Evolutionary conservation across 2,888 invertebrate genomes (phyloP).

Genomic region (Metallyticus violacea): DNA sequence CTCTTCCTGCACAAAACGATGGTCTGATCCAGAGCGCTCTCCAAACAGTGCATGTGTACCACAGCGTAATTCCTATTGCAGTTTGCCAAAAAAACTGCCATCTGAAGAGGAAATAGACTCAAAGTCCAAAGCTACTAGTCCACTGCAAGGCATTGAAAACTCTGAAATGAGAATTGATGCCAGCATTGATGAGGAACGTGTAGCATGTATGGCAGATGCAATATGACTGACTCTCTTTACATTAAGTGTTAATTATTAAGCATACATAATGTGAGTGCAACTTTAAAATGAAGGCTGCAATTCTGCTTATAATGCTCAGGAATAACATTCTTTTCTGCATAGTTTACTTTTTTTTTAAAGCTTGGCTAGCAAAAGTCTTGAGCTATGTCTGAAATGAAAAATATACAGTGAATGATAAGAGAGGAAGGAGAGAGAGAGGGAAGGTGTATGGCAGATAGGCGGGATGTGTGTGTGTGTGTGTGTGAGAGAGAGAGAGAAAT

Average conservation of each 20-base stretch:
- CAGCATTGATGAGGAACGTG: background rate
- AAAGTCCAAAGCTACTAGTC: background rate
- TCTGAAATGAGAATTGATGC: background rate
- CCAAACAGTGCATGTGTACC: background rate
- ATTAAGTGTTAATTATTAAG: background rate
- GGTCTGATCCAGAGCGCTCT: slow-evolving; percentile 26
- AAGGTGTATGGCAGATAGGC: background rate
- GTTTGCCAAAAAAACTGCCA: slow-evolving; percentile 11
- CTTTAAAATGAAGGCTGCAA: background rate
- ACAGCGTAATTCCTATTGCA: slow-evolving; percentile 10
- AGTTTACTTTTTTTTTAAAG: background rate
- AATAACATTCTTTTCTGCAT: background rate
- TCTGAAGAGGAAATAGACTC: background rate
- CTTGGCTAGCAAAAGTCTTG: too few relatives aligned
- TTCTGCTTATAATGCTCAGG: background rate
- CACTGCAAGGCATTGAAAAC: background rate
- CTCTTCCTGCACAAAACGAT: slow-evolving; percentile 14
- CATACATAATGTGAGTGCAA: background rate
- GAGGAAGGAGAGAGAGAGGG: background rate
- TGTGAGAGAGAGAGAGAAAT: too few relatives aligned
- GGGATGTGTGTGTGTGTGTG: too few relatives aligned
- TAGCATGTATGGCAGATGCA: background rate
- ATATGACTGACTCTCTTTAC: background rate
- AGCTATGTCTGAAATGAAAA: too few relatives aligned
- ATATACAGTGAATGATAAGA: too few relatives aligned